Conservation (phyloP, 2,113 vertebrate species). For the Serinus canaria region DNA sequence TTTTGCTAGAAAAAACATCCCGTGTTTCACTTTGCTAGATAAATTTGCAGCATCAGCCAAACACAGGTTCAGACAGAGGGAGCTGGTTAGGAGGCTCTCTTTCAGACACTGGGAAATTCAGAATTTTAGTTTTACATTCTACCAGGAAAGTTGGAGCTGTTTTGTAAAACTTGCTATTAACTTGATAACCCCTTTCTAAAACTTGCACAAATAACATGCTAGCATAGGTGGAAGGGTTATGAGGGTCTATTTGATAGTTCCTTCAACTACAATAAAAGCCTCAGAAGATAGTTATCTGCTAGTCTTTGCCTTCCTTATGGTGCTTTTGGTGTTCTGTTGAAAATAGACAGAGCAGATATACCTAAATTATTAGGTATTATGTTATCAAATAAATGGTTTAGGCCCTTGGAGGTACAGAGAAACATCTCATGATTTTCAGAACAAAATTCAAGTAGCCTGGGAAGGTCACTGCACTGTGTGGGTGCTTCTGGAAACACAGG, state of each 20-base stretch:
- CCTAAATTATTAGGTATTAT: background rate
- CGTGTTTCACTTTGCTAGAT: constrained; percentile 3
- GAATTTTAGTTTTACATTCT: constrained; percentile 48
- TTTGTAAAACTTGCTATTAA: constrained; percentile 34
- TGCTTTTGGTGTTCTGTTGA: background rate
- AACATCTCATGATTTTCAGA: background rate
- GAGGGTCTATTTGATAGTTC: background rate
- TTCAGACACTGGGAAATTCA: constrained; percentile 22
- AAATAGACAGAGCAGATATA: background rate
- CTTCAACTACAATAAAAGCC: background rate
- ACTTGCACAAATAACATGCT: background rate
- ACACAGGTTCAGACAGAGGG: constrained; percentile 27
- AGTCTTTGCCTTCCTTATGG: background rate
- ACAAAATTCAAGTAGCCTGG: background rate
- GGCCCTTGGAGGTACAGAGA: background rate
- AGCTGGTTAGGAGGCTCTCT: constrained; percentile 37
- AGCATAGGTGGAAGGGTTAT: background rate
- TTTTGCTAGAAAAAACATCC: constrained; percentile 43
- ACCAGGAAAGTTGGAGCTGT: constrained; percentile 11
- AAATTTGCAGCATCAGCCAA: constrained; percentile 55
- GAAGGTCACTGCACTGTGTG: background rate
- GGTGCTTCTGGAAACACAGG: background rate
- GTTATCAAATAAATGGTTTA: background rate
- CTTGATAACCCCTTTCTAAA: background rate
- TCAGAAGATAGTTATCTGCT: background rate